Conservation (phyloP, 2,797 vertebrate genomes). For the Acanthopagrus latus region DNA sequence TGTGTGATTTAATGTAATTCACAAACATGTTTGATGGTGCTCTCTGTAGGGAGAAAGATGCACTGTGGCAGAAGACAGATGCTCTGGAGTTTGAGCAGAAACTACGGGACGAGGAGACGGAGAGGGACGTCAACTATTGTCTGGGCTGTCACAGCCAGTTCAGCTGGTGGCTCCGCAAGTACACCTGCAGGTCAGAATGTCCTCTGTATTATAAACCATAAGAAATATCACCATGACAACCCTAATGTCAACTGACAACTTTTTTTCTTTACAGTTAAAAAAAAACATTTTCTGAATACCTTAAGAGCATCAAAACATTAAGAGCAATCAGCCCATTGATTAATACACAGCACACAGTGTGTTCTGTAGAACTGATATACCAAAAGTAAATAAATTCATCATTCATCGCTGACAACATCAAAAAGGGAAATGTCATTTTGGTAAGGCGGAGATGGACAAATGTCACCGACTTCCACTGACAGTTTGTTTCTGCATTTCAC, state of each 20-base stretch:
- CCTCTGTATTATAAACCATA: neutral
- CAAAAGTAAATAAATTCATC: neutral
- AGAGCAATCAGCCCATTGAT: neutral
- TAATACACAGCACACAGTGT: neutral
- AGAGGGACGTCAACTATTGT: constrained; percentile 89
- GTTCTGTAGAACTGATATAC: neutral
- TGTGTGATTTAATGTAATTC: neutral
- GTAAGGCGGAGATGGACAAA: neutral
- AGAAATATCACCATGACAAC: neutral
- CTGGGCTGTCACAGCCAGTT: constrained; percentile 91
- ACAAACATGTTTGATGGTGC: constrained; percentile 23
- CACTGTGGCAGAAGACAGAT: constrained; percentile 94
- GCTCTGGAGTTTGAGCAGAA: constrained; percentile 95
- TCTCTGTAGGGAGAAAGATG: constrained; percentile 91
- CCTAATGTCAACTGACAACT: neutral
- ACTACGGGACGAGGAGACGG: constrained; percentile 89
- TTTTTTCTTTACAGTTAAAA: neutral
- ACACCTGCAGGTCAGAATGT: constrained; percentile 91
- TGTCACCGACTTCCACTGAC: neutral
- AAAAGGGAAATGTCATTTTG: neutral
- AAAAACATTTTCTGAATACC: neutral
- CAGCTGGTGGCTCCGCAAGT: constrained; percentile 93
- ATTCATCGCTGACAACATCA: no score
- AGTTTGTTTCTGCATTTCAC: constrained; percentile 40
- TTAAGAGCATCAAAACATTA: neutral